phyloP scores from a whole-genome alignment of 2,888 invertebrate species.

The Nomada flava region DNA sequence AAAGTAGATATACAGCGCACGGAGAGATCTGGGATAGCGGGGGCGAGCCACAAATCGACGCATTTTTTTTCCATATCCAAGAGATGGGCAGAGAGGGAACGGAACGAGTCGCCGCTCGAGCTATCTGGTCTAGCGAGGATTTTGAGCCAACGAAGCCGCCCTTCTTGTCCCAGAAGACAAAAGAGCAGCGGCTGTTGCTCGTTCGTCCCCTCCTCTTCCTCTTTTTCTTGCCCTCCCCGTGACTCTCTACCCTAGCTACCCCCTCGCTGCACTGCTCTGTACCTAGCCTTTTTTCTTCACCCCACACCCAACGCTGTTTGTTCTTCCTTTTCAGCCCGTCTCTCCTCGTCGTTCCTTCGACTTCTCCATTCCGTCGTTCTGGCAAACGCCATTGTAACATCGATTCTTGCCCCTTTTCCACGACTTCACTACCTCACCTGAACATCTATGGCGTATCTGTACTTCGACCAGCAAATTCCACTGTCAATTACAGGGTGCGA shows the following conservation, averaged over 20 bases:
- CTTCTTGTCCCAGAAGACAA: constrained; percentile 79
- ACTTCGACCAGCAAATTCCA: constrained; percentile 32
- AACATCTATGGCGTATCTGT: constrained; percentile 5
- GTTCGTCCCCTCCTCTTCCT: constrained; percentile 50
- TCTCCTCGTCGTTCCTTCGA: too few relatives aligned
- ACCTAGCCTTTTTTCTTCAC: too few relatives aligned
- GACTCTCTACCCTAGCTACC: too few relatives aligned
- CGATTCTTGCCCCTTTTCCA: constrained; percentile 35
- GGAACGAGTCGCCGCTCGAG: neutral
- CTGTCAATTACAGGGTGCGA: constrained; percentile 5
- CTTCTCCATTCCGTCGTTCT: too few relatives aligned
- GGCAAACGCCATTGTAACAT: too few relatives aligned
- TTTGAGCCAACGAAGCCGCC: constrained; percentile 75
- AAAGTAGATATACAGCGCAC: constrained; percentile 16
- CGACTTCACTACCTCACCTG: constrained; percentile 8
- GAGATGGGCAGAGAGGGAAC: constrained; percentile 8
- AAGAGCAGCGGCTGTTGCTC: constrained; percentile 80
- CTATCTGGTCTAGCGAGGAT: constrained; percentile 69
- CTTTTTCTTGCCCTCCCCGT: neutral
- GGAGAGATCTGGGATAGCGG: constrained; percentile 20
- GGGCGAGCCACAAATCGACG: constrained; percentile 45
- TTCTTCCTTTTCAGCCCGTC: too few relatives aligned
- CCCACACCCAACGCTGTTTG: too few relatives aligned
- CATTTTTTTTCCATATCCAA: constrained; percentile 39
- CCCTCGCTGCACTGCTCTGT: too few relatives aligned